These are phyloP conservation scores for Amphiprion percula DNA, from an alignment of 2,113 vertebrate genomes.

Conservation along the genomic window DNA sequence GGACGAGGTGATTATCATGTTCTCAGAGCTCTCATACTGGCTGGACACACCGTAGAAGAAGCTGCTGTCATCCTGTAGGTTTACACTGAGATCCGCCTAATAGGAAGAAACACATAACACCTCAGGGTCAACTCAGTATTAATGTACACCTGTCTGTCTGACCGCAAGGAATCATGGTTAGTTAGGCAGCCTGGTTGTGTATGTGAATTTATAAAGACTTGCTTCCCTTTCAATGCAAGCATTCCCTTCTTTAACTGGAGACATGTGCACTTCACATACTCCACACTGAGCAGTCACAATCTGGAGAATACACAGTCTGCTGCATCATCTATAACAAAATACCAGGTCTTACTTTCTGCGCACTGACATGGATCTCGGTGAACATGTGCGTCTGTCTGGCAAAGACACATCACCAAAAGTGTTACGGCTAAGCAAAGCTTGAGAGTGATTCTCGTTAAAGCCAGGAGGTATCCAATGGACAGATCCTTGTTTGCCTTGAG, in stretches of 20 bases:
- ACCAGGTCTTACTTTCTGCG: constrained; percentile 2
- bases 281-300: not conserved
- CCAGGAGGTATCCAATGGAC: constrained; percentile 40
- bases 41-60: constrained; percentile 97
- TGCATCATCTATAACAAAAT: constrained; percentile 28
- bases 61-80: constrained; percentile 92
- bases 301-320: not conserved
- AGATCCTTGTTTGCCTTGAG: constrained; percentile 48
- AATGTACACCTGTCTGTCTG: constrained; percentile 4
- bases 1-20: constrained; percentile 96
- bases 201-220: not conserved
- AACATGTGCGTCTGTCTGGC: constrained; percentile 19
- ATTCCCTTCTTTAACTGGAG: not conserved
- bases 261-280: not conserved
- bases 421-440: constrained; percentile 55
- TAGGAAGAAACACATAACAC: constrained; percentile 14
- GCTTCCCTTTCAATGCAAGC: not conserved
- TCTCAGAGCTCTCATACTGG: constrained; percentile 95
- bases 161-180: not conserved
- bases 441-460: constrained; percentile 57
- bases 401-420: constrained; percentile 25
- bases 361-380: constrained; percentile 6
- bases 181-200: not conserved
- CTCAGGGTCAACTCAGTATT: not conserved
- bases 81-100: constrained; percentile 94